Evolutionary conservation across 2,888 invertebrate species (phyloP).

Genomic region (Disparrhopalites patrizii): DNA sequence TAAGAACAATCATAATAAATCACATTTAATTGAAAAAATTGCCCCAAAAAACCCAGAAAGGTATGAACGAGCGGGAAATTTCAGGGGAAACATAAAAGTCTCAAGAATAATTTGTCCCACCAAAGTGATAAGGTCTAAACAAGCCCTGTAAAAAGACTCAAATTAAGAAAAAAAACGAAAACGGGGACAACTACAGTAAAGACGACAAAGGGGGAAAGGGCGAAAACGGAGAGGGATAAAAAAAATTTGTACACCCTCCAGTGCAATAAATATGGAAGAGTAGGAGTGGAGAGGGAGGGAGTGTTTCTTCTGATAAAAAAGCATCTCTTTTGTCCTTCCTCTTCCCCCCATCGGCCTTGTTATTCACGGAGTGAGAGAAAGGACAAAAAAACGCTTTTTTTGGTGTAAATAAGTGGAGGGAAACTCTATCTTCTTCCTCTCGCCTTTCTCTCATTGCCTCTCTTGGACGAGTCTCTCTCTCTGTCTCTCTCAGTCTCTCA

Average conservation of each 20-base stretch:
- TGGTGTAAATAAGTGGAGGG: slow-evolving; percentile 22
- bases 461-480: too few relatives aligned
- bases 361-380: slow-evolving; percentile 5
- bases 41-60: background rate
- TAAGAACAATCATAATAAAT: too few relatives aligned
- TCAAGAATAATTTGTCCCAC: background rate
- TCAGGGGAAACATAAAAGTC: background rate
- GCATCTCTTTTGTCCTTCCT: slow-evolving; percentile 10
- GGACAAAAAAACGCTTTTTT: background rate
- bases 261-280: slow-evolving; percentile 25
- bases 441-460: too few relatives aligned
- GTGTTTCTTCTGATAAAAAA: slow-evolving; percentile 28
- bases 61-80: background rate
- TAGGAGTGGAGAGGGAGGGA: slow-evolving; percentile 19
- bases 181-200: background rate
- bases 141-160: too few relatives aligned
- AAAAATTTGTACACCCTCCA: background rate
- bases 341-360: slow-evolving; percentile 14
- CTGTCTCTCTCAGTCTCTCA: too few relatives aligned
- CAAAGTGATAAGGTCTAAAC: too few relatives aligned
- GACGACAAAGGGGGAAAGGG: background rate
- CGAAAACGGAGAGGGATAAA: background rate
- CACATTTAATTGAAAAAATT: background rate
- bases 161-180: slow-evolving; percentile 2
- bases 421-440: too few relatives aligned